Evolutionary conservation across 2,113 vertebrate species (phyloP), one percentile per base, ranked within the genome.

Genomic region (Phycodurus eques): DNA sequence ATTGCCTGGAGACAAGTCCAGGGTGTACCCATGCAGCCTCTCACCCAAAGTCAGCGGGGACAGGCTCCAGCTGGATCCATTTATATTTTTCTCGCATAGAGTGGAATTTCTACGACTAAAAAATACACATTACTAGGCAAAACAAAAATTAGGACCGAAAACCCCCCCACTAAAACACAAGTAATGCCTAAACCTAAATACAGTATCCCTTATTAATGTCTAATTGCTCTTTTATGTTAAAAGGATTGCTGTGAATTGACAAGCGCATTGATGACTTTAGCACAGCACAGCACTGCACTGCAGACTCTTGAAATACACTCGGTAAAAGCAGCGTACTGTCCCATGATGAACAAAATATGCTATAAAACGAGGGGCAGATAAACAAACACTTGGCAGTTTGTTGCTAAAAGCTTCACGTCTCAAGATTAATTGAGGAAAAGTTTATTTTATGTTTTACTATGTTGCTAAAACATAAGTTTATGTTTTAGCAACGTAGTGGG

Each of bases 311-410:
- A 57, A 15, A 20, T n/a, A 44, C 53, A n/a, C 19, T 54, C 15
- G 7, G 20, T 22, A 4, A 56, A 56, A 7, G 1, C 19, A 20
- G 51, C 22, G 27, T 57, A 27, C 13, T 33, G 27, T 60, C 15
- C 12, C 27, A 60, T 31, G 8, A 14, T 60, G 33, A 60, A 60
- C 13, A 35, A 61, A 61, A 61, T 31, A 39, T 64, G 62, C 62
- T 11, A 20, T 64, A 13, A 64, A 20, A 44, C 13, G 39, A 64
- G 62, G 35, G 62, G 19, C 39, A 2, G 15, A 31, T 74, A 63
- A 70, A 71, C 46, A 74, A 72, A 67, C 11, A 42, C 19, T 20
- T 62, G 27, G 35, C 60, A 61, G 62, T 11, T 46, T 74, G 19
- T 51, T 33, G 49, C 62, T 33, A 65, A 35, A 60, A 54, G 49